Evolutionary conservation across 2,888 invertebrate genomes (phyloP).

Genomic region (Mycogona germanica): DNA sequence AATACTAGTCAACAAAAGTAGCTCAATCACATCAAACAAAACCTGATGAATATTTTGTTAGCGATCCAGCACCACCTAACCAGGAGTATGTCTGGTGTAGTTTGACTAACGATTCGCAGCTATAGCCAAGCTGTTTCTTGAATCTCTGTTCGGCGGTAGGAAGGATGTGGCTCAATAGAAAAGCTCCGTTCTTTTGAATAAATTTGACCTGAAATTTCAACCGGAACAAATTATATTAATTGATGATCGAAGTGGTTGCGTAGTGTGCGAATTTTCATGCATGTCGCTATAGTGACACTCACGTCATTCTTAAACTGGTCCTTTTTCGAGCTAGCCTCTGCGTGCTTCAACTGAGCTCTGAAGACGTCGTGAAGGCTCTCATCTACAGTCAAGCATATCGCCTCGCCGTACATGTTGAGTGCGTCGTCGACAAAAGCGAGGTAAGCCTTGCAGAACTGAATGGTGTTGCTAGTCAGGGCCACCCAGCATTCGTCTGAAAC

Average conservation of each 20-base stretch:
- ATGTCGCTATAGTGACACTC: neutral
- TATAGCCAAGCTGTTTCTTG: conserved; percentile 33
- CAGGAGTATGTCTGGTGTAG: conserved; percentile 14
- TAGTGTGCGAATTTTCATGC: neutral
- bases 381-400: conserved; percentile 58
- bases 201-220: neutral
- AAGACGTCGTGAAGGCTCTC: conserved; percentile 59
- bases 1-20: neutral
- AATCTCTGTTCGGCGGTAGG: conserved; percentile 49
- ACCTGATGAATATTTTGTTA: conserved; percentile 15
- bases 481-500: conserved; percentile 51
- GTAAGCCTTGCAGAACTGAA: conserved; percentile 64
- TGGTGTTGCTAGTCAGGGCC: conserved; percentile 62
- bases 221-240: neutral
- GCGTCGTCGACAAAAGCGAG: conserved; percentile 62
- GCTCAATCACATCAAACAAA: conserved; percentile 5
- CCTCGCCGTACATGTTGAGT: conserved; percentile 57
- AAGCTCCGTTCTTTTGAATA: conserved; percentile 47
- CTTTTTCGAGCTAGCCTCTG: conserved; percentile 43
- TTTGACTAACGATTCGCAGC: conserved; percentile 24
- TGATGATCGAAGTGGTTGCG: neutral
- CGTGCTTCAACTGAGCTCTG: conserved; percentile 55
- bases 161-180: conserved; percentile 52
- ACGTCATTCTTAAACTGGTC: conserved; percentile 44
- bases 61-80: neutral